Evolutionary conservation across 2,888 invertebrate species (phyloP).

Genomic region (Pandemis heparana): DNA sequence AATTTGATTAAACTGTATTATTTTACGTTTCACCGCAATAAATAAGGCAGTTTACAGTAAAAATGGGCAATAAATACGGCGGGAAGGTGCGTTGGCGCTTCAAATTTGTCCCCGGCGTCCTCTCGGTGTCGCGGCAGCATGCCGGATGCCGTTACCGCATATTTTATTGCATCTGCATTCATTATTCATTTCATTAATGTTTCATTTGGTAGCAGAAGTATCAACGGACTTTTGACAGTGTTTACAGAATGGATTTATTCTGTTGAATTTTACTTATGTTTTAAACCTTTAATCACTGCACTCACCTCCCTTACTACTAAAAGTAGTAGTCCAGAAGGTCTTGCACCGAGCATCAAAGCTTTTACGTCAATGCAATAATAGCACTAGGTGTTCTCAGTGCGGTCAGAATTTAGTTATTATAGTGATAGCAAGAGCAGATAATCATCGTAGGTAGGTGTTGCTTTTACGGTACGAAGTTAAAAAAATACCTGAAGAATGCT

Average conservation of each 20-base stretch:
- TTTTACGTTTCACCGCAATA: constrained; percentile 37
- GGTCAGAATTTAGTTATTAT: too few species aligned
- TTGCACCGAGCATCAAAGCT: too few species aligned
- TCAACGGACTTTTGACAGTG: not conserved
- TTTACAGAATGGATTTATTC: not conserved
- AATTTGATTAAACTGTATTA: constrained; percentile 21
- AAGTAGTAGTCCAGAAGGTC: too few species aligned
- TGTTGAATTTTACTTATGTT: not conserved
- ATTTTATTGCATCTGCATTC: constrained; percentile 62
- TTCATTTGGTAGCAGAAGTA: constrained; percentile 25
- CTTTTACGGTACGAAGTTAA: too few species aligned
- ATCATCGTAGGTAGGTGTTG: too few species aligned
- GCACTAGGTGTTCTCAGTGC: too few species aligned
- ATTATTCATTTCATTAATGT: constrained; percentile 52
- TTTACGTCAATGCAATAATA: too few species aligned
- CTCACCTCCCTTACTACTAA: too few species aligned
- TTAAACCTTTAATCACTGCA: not conserved
- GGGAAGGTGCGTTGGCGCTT: constrained; percentile 52
- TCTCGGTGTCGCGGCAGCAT: constrained; percentile 59
- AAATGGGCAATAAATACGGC: constrained; percentile 61
- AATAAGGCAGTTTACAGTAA: constrained; percentile 51
- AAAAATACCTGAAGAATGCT: not conserved
- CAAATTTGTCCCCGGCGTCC: constrained; percentile 65
- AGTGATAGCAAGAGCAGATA: too few species aligned
- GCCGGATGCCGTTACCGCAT: constrained; percentile 64